Percentiles rank a stretch among this genome's conserved stretches.
These are phyloP conservation scores for Laterallus jamaicensis DNA, from an alignment of 2,113 vertebrate species.

Conservation along the genomic window DNA sequence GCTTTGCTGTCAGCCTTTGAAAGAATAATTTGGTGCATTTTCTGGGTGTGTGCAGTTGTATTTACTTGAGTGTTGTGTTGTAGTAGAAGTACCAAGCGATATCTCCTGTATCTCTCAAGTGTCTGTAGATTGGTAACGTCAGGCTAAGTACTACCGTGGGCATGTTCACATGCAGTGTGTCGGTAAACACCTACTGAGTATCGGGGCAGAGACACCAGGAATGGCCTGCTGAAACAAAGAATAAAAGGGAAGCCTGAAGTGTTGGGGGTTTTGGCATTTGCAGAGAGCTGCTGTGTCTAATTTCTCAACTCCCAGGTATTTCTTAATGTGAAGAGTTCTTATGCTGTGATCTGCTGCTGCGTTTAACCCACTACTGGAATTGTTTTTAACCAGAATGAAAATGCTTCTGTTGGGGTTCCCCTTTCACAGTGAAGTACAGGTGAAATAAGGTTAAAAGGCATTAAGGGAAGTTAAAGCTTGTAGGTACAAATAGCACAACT, in stretches of 20 bases:
- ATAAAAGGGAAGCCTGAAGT: not conserved
- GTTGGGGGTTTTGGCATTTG: not conserved
- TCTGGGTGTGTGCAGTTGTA: not conserved
- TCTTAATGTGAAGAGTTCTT: rapidly evolving
- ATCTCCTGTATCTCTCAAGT: not conserved
- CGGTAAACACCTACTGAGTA: not conserved
- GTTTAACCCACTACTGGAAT: not conserved
- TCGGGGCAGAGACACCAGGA: not conserved
- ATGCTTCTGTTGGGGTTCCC: not conserved
- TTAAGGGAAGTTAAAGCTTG: not conserved
- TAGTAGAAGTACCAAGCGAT: not conserved
- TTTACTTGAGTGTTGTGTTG: not conserved
- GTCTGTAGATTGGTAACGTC: not conserved
- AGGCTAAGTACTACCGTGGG: not conserved
- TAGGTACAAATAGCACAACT: not conserved
- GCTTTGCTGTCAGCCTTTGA: not conserved
- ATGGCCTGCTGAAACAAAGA: not conserved
- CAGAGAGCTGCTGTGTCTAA: not conserved
- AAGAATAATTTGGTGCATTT: not conserved
- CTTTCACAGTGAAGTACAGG: not conserved
- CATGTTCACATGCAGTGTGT: not conserved
- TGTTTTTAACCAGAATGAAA: not conserved
- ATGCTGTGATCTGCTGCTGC: not conserved
- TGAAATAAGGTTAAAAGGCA: not conserved
- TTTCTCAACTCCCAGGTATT: not conserved